A percentile compares a stretch with the other conserved stretches of the same genome.
Evolutionary conservation across 2,888 invertebrate species (phyloP).

Genomic region (Nomada goodeniana): DNA sequence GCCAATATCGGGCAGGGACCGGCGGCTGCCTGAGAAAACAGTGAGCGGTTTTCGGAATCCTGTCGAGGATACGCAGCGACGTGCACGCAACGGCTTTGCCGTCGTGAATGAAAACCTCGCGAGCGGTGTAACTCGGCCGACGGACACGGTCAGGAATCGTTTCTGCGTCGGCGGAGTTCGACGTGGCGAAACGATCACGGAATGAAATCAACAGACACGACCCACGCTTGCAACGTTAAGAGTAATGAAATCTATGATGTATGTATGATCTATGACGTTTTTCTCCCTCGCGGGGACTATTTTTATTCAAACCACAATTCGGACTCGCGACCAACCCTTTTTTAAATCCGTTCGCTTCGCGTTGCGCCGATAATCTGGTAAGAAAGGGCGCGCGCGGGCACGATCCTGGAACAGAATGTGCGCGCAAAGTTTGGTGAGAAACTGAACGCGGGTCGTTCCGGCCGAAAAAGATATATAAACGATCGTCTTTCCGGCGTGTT

Average conservation of each 20-base stretch:
- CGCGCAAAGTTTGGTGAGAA: not conserved
- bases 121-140: not conserved
- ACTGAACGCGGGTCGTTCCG: not conserved
- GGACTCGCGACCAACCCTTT: not conserved
- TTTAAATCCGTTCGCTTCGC: no score
- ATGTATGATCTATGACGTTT: no score
- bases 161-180: not conserved
- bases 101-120: constrained; percentile 49
- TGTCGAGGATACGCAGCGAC: constrained; percentile 53
- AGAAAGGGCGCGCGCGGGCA: not conserved
- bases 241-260: no score
- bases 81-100: constrained; percentile 20
- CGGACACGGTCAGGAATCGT: constrained; percentile 13
- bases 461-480: constrained; percentile 9
- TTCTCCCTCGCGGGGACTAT: no score
- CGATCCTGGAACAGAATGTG: not conserved
- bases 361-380: not conserved
- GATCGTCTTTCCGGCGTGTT: constrained; percentile 45
- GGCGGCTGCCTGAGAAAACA: constrained; percentile 82
- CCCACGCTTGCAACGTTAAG: no score
- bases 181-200: no score
- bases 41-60: constrained; percentile 67
- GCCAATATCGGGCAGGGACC: constrained; percentile 80
- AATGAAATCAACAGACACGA: no score
- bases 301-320: no score